Evolutionary conservation across 2,113 vertebrate genomes (phyloP), one percentile per base, ranked within the genome.

Genomic region (Neomonachus schauinslandi): DNA sequence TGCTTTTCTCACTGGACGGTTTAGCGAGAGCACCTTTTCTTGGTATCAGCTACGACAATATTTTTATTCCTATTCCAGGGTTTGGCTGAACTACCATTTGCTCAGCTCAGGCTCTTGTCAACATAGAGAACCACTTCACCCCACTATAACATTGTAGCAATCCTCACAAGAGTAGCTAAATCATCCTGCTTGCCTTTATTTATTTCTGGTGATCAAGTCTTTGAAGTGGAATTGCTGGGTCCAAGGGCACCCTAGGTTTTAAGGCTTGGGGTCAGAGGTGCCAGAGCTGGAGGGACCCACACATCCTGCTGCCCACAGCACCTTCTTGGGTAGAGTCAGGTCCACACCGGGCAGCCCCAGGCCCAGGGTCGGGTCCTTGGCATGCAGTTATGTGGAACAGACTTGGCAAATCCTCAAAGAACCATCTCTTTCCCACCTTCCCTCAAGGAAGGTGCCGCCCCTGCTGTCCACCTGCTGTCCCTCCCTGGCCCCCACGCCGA

Each of bases 21-120:
- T 51, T 5, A 33, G 11, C 6, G 74, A 77, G 33, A 12, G 18
- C 7, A 0, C 22, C 42, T 71, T 39, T 55, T 42, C 11, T 5
- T 4, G 22, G 36, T 1, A 1, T 24, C 28, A 2, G 2, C 79
- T 9, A 1, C 0, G 18, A 1, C 1, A 0, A 7, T 10, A 4
- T 36, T 22, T 80, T 22, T 31, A 28, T 55, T 74, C 55, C 21
- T 16, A 1, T 19, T 61, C 31, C 39, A 36, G 46, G 51, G 19
- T 2, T 1, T 0, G 26, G 57, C 13, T 42, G 81, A 26, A 5
- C 46, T 2, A 16, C 10, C 14, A 0, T 7, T 14, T 4, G 81
- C 57, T 71, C 12, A 0, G 1, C 22, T 19, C 22, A 46, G 46
- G 18, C 24, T 31, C 31, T 13, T 13, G 72, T 1, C 7, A 1